phyloP scores from a whole-genome alignment of 2,888 invertebrate species.

The Drosophila subsilvestris region DNA sequence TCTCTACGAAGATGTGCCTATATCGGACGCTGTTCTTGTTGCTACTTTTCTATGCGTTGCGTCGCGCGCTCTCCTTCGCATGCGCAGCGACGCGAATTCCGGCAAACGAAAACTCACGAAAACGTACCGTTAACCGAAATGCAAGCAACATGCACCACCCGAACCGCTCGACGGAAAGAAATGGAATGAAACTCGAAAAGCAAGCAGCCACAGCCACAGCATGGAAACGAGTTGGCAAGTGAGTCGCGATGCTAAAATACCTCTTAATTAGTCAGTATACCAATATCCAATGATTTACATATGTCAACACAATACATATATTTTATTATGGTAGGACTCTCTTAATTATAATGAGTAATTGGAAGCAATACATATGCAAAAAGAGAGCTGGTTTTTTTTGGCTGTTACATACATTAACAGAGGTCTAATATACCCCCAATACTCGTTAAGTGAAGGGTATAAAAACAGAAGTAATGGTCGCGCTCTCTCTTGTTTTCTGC shows the following conservation, averaged over 20 bases:
- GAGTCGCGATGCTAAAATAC: background rate
- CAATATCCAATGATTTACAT: too few species aligned
- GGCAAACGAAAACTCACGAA: conserved; percentile 1
- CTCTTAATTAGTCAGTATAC: background rate
- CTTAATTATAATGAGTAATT: too few species aligned
- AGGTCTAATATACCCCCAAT: background rate
- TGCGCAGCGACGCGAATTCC: conserved; percentile 37
- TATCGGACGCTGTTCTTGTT: conserved; percentile 28
- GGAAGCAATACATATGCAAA: too few species aligned
- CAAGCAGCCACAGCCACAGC: background rate
- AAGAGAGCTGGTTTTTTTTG: too few species aligned
- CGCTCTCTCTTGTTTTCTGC: background rate
- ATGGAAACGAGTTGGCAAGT: background rate
- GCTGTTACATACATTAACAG: too few species aligned
- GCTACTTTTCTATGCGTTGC: conserved; percentile 30
- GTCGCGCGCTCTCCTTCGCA: conserved; percentile 30
- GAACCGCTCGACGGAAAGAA: conserved; percentile 14
- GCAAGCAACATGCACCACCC: conserved; percentile 11
- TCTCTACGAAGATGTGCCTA: conserved; percentile 18
- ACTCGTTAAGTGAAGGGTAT: background rate
- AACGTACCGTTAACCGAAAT: conserved; percentile 11
- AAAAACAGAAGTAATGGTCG: background rate
- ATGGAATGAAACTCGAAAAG: background rate
- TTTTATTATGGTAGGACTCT: too few species aligned
- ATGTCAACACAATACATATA: too few species aligned